Base-by-base conservation (phyloP, 2,797 vertebrate species). In the Myripristis murdjan region DNA sequence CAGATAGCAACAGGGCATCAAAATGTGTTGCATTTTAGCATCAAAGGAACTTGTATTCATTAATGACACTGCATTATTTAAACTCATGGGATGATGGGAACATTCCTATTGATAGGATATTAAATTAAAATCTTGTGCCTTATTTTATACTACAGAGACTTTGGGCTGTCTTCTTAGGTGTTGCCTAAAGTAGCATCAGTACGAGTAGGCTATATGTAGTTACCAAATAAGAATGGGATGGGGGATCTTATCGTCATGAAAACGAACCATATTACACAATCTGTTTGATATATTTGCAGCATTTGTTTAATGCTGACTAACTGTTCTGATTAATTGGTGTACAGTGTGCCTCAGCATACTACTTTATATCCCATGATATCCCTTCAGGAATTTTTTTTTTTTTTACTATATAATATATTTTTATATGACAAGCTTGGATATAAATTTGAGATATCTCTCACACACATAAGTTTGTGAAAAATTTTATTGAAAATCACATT, bases 391-490 rank as follows among this genome's bases (percentile, higher is more conserved):
- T 37, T 66, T 16, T 44, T 8, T 4, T 16, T 47, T 43, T 7
- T 9, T 14, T n/a, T n/a, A n/a, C n/a, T 39, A 22, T 22, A 2
- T 3, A 22, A 12, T 73, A 33, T 73, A 57, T 70, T 76, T 83
- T 70, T 76, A 20, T 79, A 72, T 49, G 23, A 63, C 44, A 2
- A 35, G 23, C 5, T 16, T 28, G 11, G 14, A 4, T 31, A 4
- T 41, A 18, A 7, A 68, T 51, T 35, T 26, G 41, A 31, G 2
- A 49, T 8, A 16, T 33, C 11, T 23, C 7, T 41, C 28, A 48
- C 54, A 16, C 22, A 37, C 31, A 48, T 2, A 31, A 11, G 39
- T 37, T 77, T 59, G 12, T 53, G 39, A 44, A 35, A 48, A 49
- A 5, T 70, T 61, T 57, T 31, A 46, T 48, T n/a, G 20, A 64